These are phyloP conservation scores for Apamea sordens DNA, from an alignment of 2,888 invertebrate species.

Conservation along the genomic window DNA sequence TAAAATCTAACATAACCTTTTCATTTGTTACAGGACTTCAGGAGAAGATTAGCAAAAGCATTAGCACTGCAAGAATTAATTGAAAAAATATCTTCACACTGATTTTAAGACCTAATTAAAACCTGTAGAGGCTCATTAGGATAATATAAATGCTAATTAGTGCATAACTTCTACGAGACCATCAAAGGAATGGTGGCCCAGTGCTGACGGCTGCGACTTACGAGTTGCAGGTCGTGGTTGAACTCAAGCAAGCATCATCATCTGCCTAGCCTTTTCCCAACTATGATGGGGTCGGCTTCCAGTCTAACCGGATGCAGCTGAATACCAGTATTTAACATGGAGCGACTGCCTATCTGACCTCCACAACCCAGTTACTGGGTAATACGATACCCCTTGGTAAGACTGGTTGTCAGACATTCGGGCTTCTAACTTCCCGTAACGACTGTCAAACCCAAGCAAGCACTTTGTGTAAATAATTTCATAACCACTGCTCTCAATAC, in stretches of 20 bases:
- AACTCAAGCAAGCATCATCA: background rate
- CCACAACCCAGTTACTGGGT: no score
- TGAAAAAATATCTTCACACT: conserved; percentile 76
- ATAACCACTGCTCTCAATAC: background rate
- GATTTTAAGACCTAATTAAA: conserved; percentile 7
- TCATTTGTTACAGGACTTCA: conserved; percentile 81
- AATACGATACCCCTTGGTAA: no score
- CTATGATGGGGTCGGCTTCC: no score
- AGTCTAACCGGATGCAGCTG: no score
- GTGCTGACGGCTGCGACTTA: background rate
- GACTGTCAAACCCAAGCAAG: background rate
- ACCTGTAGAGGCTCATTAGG: conserved; percentile 35
- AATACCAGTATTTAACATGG: no score
- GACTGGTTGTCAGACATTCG: no score
- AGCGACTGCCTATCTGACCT: no score
- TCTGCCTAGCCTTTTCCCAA: no score
- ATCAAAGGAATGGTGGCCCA: background rate
- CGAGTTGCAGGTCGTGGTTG: background rate
- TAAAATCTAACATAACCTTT: background rate
- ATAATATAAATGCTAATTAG: conserved; percentile 4
- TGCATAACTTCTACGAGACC: background rate
- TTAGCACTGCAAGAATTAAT: conserved; percentile 89
- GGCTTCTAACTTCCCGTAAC: no score
- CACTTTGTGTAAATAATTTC: background rate
- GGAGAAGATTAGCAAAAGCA: conserved; percentile 92